Base-by-base conservation (phyloP, 2,888 invertebrate species). In the Terebella lapidaria region DNA sequence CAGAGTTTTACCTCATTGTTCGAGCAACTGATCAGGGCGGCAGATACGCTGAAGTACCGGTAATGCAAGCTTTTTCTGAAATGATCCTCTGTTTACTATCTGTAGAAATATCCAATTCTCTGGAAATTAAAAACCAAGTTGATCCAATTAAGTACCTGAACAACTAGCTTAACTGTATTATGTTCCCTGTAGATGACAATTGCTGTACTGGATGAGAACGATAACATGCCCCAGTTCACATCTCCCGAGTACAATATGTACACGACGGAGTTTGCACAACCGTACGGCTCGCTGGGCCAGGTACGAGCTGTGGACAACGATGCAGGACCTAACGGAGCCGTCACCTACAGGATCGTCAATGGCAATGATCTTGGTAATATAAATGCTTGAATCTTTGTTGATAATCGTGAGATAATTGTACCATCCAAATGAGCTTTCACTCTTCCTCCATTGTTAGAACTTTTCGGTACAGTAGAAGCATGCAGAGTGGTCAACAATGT, bases 121-220 rank as follows among this genome's bases (percentile, higher is more conserved):
- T n/a, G n/a, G n/a, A n/a, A n/a, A n/a, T n/a, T n/a, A n/a, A n/a
- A n/a, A n/a, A n/a, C n/a, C n/a, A n/a, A n/a, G n/a, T n/a, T n/a
- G n/a, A n/a, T n/a, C n/a, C n/a, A n/a, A n/a, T n/a, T n/a, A n/a
- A n/a, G n/a, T n/a, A n/a, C n/a, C n/a, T n/a, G n/a, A n/a, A n/a
- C n/a, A n/a, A n/a, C n/a, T n/a, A n/a, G n/a, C n/a, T n/a, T n/a
- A n/a, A n/a, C n/a, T n/a, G n/a, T n/a, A n/a, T n/a, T n/a, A n/a
- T n/a, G n/a, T n/a, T n/a, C n/a, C 42, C 22, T 57, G 10, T 49
- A 61, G 61, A 3, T 61, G 28, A 26, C n/a, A 5, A 59, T 61
- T 20, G 25, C 15, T 27, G 55, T 61, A 45, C 15, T 24, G 25
- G 58, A 58, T 49, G 55, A 47, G 26, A 61, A 61, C 25, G 58